A percentile compares a stretch with the other conserved stretches of the same genome.
phyloP scores from a whole-genome alignment of 2,888 invertebrate genomes.

The Agrochola lychnidis region DNA sequence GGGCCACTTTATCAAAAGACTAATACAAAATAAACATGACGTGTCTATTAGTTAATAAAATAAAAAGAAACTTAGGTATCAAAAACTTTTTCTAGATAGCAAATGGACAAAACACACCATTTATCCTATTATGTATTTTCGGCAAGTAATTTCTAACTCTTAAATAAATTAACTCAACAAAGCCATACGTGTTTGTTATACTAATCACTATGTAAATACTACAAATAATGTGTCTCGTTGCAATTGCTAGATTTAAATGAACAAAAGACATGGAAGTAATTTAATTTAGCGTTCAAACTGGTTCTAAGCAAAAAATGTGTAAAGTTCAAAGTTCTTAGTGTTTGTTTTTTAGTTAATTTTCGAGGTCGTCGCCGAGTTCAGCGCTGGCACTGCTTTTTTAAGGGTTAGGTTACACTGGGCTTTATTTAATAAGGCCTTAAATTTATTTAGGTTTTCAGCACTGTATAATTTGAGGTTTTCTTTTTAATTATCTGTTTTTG shows the following conservation, averaged over 20 bases:
- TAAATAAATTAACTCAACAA: conserved; percentile 49
- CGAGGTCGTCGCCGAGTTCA: conserved; percentile 81
- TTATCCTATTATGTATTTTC: conserved; percentile 26
- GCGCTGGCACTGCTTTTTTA: conserved; percentile 71
- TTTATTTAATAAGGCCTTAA: conserved; percentile 1
- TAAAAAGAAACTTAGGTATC: background rate
- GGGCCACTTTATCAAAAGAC: too few relatives aligned
- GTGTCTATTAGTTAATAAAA: background rate
- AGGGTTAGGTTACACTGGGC: conserved; percentile 67
- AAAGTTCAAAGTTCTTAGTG: conserved; percentile 82
- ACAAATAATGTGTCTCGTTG: conserved; percentile 41
- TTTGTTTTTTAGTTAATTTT: conserved; percentile 80
- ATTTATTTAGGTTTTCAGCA: background rate
- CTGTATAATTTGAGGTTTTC: background rate
- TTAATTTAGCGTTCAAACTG: conserved; percentile 76
- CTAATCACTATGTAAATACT: conserved; percentile 57
- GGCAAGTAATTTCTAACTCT: conserved; percentile 25
- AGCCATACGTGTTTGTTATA: conserved; percentile 50
- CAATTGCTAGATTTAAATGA: conserved; percentile 65
- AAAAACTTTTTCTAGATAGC: conserved; percentile 8
- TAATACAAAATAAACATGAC: too few relatives aligned
- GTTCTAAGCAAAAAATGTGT: conserved; percentile 77
- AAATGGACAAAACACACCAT: background rate
- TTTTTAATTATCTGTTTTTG: background rate
- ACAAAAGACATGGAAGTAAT: conserved; percentile 73